Evolutionary conservation across 2,888 invertebrate species (phyloP).

Genomic region (Elegia similella): DNA sequence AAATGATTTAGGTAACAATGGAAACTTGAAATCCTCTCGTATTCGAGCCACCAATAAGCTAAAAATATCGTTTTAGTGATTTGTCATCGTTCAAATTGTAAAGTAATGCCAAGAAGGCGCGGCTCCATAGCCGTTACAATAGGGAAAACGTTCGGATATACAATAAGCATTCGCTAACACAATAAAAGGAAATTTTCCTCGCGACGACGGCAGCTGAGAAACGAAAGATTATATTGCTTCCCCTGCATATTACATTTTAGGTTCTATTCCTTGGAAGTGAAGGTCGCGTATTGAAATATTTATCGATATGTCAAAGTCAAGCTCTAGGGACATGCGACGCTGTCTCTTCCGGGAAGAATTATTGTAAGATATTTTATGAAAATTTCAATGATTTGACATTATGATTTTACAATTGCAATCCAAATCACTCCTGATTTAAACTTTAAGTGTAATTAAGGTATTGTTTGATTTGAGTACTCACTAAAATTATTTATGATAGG

Average conservation of each 20-base stretch:
- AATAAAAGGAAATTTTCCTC: conserved; percentile 71
- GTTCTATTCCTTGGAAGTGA: conserved; percentile 41
- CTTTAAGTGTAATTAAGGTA: too few relatives aligned
- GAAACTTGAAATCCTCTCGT: conserved; percentile 35
- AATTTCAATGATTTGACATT: conserved; percentile 20
- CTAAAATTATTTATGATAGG: too few relatives aligned
- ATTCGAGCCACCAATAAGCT: conserved; percentile 21
- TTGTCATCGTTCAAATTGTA: conserved; percentile 66
- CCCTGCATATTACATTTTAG: conserved; percentile 43
- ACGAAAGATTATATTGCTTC: conserved; percentile 53
- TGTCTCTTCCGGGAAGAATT: conserved; percentile 48
- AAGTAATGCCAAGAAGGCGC: conserved; percentile 57
- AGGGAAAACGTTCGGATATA: conserved; percentile 65
- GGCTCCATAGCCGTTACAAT: conserved; percentile 55
- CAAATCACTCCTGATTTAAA: not conserved
- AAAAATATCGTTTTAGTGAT: conserved; percentile 63
- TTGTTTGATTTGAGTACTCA: too few relatives aligned
- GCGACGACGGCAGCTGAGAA: conserved; percentile 46
- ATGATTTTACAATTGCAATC: not conserved
- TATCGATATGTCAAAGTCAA: conserved; percentile 45
- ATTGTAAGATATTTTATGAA: conserved; percentile 44
- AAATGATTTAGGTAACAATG: conserved; percentile 35
- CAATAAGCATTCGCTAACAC: conserved; percentile 74
- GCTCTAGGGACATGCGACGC: conserved; percentile 40
- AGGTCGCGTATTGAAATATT: conserved; percentile 38